Base-by-base conservation (phyloP, 2,888 invertebrate genomes). In the Oxystoma pomonae region DNA sequence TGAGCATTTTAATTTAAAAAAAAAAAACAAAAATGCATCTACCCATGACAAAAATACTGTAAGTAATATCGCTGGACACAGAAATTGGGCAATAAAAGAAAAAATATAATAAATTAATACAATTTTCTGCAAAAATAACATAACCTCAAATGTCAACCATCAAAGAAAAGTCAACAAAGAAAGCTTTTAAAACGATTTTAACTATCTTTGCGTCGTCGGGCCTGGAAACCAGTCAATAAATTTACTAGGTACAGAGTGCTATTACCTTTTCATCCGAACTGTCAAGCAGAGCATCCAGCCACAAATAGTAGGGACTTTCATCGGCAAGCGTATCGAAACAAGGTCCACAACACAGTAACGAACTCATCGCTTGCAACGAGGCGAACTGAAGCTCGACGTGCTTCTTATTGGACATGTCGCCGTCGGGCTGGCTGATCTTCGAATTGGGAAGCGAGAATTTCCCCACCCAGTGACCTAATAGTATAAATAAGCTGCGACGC, bases 381-480 rank as follows among this genome's bases (percentile, higher is more conserved):
- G 82, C 81, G 51, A 82, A 78, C 62, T 84, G 83, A 52, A 84
- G 72, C 67, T 85, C 84, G 0, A 80, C 78, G 53, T 75, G 75
- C 65, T 79, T 79, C 62, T 78, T 78, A 58, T 74, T 73, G 1
- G 70, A 65, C 62, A 68, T 62, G 55, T 76, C 76, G 1, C 59
- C 63, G 55, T 76, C 76, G 0, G 67, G 57, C n/a, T 66, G 65
- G 1, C 71, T 63, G 20, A 69, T 67, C 62, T 74, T 80, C 2
- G 78, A 76, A 5, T 90, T 82, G 35, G 90, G 88, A 69, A 87
- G 85, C 0, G 91, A 91, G 74, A 94, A 91, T 66, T 90, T 88
- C 1, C 96, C 97, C 74, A 95, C 94, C 98, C 98, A 99, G 55
- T 90, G 89, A 35, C 94, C 91, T 81, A 98, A 97, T 68, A 98